Base-by-base conservation (phyloP, 2,797 vertebrate genomes). In the Artibeus lituratus region DNA sequence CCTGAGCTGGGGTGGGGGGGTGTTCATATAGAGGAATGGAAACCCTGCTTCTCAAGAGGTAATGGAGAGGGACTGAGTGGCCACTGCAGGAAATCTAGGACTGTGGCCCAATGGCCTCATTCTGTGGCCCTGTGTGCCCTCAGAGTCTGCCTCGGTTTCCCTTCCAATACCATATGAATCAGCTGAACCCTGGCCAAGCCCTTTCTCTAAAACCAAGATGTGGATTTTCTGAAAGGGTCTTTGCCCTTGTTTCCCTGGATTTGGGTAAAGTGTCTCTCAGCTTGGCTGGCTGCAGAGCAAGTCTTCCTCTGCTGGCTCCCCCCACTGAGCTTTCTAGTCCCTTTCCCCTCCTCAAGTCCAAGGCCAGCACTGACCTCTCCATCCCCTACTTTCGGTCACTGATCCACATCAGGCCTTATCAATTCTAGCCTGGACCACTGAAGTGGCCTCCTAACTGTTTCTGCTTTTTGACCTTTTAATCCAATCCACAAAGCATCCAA, bases 161-260 rank as follows among this genome's bases (percentile, higher is more conserved):
- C 8, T 77, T 95, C 47, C 10, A 91, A 24, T 39, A 92, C 47
- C 11, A 5, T 55, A 29, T 37, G 44, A 82, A 84, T 94, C 49
- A 24, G 53, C 16, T 94, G 70, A 73, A 24, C 42, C n/a, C 51
- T 87, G 72, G 26, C 15, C 29, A 95, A 65, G 16, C 14, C 74
- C 53, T 88, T 49, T 95, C 82, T 83, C 39, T 49, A 55, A 93
- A 67, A 35, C 49, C 26, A 82, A 87, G 53, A 65, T 72, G 14
- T 70, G 18, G 39, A 47, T 94, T 95, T 96, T 88, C 94, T 87
- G 44, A 65, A 14, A 92, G 39, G 22, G 21, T 87, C 73, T 91
- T 95, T 88, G 51, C 74, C 19, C 3, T 57, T 42, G 16, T 86
- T 76, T 44, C 44, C 21, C n/a, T 35, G 78, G 82, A 81, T 76